Conservation (phyloP, 2,888 invertebrate species). For the Ethmia dodecea region DNA sequence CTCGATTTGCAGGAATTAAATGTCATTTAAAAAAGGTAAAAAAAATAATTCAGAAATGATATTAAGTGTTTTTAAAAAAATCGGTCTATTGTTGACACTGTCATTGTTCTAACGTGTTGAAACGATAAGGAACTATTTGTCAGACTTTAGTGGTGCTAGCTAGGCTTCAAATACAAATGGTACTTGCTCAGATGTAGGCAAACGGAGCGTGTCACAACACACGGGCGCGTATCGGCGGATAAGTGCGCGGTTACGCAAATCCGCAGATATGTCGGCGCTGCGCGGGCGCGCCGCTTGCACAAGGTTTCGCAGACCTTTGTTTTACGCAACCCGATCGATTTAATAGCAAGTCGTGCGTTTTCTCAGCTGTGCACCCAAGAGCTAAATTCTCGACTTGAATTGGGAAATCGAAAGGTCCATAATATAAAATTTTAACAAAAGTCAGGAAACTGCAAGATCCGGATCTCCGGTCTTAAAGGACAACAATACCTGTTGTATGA, state of each 20-base stretch:
- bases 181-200: conserved; percentile 48
- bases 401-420: conserved; percentile 27
- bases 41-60: conserved; percentile 16
- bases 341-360: conserved; percentile 73
- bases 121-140: conserved; percentile 3
- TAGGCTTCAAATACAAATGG: conserved; percentile 30
- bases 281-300: conserved; percentile 74
- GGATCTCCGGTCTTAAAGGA: conserved; percentile 24
- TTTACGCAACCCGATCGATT: conserved; percentile 76
- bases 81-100: conserved; percentile 33
- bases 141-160: conserved; percentile 14
- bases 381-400: conserved; percentile 37
- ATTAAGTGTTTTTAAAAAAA: no score
- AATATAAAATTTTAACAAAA: conserved; percentile 22
- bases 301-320: conserved; percentile 77
- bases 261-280: conserved; percentile 71
- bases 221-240: conserved; percentile 68
- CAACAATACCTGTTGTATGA: conserved; percentile 40
- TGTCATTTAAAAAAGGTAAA: conserved; percentile 22
- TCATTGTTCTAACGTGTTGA: conserved; percentile 5
- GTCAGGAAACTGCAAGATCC: conserved; percentile 32
- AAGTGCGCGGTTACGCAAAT: conserved; percentile 76
- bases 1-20: conserved; percentile 16
- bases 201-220: conserved; percentile 67
- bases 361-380: conserved; percentile 62